phyloP scores from a whole-genome alignment of 1,140 invertebrate species.

The Ostrea edulis region DNA sequence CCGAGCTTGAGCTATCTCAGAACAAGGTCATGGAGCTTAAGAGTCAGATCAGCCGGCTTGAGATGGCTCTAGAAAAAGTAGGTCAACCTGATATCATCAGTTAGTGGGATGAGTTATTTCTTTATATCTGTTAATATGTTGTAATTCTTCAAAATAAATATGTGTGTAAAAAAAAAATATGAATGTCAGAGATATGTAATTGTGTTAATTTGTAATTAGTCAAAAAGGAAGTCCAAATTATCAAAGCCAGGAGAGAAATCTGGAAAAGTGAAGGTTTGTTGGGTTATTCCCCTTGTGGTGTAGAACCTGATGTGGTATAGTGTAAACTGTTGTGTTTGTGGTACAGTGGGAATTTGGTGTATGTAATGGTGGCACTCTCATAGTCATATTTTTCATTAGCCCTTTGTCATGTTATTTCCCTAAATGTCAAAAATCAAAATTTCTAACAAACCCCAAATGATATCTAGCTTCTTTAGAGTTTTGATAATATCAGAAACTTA shows the following conservation, averaged over 20 bases:
- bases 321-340: not conserved
- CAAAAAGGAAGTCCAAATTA: not conserved
- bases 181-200: not conserved
- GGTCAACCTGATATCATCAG: not conserved
- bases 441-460: not conserved
- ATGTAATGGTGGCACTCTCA: not conserved
- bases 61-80: conserved; percentile 72
- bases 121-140: conserved; percentile 6
- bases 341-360: not conserved
- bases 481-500: too few species aligned
- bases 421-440: not conserved
- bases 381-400: not conserved
- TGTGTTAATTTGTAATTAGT: conserved; percentile 12
- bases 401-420: not conserved
- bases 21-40: conserved; percentile 63
- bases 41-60: conserved; percentile 61
- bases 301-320: not conserved
- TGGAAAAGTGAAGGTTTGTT: not conserved
- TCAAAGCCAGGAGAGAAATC: not conserved
- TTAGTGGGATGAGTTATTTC: not conserved
- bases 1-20: conserved; percentile 65
- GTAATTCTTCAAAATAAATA: not conserved
- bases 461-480: too few species aligned
- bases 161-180: not conserved
- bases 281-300: conserved; percentile 15